A percentile compares a stretch with the other conserved stretches of the same genome.
These are phyloP conservation scores for Clytia hemisphaerica DNA, from an alignment of 30 jellyfish, hydroid and myxozoan genomes.

Conservation along the genomic window DNA sequence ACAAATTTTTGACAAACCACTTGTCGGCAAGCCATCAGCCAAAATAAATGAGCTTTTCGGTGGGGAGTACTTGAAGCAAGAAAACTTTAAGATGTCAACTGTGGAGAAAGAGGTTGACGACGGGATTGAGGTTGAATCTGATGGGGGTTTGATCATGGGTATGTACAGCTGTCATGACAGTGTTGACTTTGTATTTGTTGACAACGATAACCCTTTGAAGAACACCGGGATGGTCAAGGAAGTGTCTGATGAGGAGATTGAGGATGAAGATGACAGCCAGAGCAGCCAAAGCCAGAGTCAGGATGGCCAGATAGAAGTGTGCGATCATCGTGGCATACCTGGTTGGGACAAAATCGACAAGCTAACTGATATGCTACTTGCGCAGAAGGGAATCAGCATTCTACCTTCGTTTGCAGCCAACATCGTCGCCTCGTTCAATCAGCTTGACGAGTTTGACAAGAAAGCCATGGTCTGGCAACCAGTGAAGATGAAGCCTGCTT, in stretches of 20 bases:
- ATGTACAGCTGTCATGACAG: no score
- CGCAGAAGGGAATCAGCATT: slow-evolving; percentile 8
- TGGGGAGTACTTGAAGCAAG: slow-evolving; percentile 21
- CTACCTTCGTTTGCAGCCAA: not conserved
- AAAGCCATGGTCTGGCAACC: slow-evolving; percentile 1
- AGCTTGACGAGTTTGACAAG: slow-evolving; percentile 32
- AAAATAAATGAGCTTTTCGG: slow-evolving; percentile 18
- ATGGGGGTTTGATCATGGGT: no score
- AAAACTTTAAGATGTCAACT: not conserved
- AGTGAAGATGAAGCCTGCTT: slow-evolving; percentile 8
- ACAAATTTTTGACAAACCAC: not conserved
- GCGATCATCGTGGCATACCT: slow-evolving; percentile 17
- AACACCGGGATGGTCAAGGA: not conserved
- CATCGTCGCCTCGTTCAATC: not conserved
- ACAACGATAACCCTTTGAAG: no score
- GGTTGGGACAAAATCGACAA: slow-evolving; percentile 34
- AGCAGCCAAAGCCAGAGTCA: no score
- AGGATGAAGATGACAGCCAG: slow-evolving; percentile 11
- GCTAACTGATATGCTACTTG: slow-evolving; percentile 8
- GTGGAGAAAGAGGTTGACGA: slow-evolving; percentile 5
- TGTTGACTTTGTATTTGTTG: slow-evolving; percentile 9
- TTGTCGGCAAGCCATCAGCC: not conserved
- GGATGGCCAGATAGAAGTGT: no score
- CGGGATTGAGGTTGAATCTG: slow-evolving; percentile 6
- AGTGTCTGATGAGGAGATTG: not conserved